Base-by-base conservation (phyloP, 92 coral and sea anemone species). In the Epizoanthus scotinus region DNA sequence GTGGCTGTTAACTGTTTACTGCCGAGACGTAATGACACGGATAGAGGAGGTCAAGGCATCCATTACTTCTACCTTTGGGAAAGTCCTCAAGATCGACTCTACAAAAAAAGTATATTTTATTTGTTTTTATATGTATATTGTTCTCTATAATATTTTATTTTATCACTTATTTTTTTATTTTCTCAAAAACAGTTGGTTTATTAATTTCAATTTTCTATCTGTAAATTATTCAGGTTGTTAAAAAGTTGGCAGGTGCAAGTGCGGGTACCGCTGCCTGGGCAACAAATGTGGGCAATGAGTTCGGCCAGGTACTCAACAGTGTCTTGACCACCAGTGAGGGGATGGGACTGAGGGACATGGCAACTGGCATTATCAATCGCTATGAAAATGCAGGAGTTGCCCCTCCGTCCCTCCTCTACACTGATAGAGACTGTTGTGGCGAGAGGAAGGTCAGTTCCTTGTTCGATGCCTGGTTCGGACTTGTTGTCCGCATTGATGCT, bases 371-470 rank as follows among this genome's bases (percentile, higher is more conserved):
- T 18, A 5, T 58, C 26, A 0, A 55, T 18, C 71, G 49, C 15
- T 63, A 19, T 14, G 18, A 28, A 13, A n/a, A 8, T 2, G 70
- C 36, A 15, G 34, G 20, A 28, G 70, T 17, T 63, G 4, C 19
- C 18, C 78, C 78, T 15, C 78, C 82, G 10, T 3, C 3, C 52
- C 84, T 81, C 22, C 21, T 80, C 25, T 80, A 80, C 84, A 65
- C 84, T 17, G 84, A 80, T 66, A 64, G 77, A 22, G 84, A 80
- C 84, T 80, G 84, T 67, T 80, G 84, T 80, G 84, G 84, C 53
- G 75, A 70, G 63, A 31, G 78, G 21, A 49, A 63, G 6, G 70
- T 82, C 79, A 70, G 66, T 31, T 47, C 79, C 34, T 13, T 13
- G 17, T 63, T 63, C 36, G 20, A 82, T 8, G 78, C 25, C 1